These are phyloP conservation scores for Magallana gigas DNA, from an alignment of 1,140 invertebrate genomes.

Conservation along the genomic window DNA sequence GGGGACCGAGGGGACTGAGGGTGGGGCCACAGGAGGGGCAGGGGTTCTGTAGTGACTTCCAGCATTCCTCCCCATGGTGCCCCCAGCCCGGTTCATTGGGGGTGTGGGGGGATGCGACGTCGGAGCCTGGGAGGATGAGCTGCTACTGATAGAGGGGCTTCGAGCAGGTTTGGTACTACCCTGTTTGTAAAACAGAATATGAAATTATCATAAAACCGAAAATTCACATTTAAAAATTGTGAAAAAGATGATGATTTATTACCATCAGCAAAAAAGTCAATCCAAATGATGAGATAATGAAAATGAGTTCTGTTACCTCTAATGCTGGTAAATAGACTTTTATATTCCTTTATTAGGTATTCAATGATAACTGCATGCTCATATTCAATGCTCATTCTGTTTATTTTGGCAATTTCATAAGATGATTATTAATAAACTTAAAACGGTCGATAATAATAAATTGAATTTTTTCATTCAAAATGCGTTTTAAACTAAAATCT, in stretches of 20 bases:
- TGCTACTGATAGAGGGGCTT: slow-evolving; percentile 72
- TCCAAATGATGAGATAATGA: no score
- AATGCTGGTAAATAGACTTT: no score
- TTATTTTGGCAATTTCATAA: no score
- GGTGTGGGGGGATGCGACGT: slow-evolving; percentile 97
- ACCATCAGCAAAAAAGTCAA: no score
- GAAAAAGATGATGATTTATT: no score
- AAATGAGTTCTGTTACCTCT: no score
- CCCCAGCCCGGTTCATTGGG: slow-evolving; percentile 84
- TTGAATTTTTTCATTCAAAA: background rate
- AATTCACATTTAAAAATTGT: no score
- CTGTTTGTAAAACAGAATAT: background rate
- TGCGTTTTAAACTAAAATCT: background rate
- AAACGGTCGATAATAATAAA: background rate
- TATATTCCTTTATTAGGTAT: no score
- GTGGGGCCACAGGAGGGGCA: slow-evolving; percentile 94
- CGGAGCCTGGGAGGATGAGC: slow-evolving; percentile 86
- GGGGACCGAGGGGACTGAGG: slow-evolving; percentile 85
- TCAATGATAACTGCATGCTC: no score
- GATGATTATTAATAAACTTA: no score
- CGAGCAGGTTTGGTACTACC: slow-evolving; percentile 48
- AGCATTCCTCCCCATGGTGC: slow-evolving; percentile 15
- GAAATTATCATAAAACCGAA: background rate
- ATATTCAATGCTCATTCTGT: no score
- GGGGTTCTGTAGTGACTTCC: slow-evolving; percentile 87